A percentile compares a stretch with the other conserved stretches of the same genome.
phyloP scores from a whole-genome alignment of 2,888 invertebrate genomes.

The Drosophila tripunctata region DNA sequence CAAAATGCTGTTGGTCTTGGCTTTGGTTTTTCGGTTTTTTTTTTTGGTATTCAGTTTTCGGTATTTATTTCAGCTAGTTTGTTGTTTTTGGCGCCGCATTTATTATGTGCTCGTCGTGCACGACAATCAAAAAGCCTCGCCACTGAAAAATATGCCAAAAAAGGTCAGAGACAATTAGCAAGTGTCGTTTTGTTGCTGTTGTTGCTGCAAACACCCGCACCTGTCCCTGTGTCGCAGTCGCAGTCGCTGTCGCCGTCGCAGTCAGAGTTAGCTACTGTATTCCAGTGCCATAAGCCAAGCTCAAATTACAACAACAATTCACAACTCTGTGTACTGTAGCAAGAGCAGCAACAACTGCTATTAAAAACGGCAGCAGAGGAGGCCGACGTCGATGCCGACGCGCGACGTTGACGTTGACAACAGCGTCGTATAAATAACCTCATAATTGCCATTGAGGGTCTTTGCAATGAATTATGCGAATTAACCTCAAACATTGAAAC shows the following conservation, averaged over 20 bases:
- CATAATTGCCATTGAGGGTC: conserved; percentile 77
- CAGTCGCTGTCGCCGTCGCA: conserved; percentile 16
- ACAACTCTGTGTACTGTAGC: conserved; percentile 20
- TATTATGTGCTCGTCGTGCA: conserved; percentile 55
- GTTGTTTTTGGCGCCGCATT: conserved; percentile 46
- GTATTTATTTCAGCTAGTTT: conserved; percentile 44
- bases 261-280: conserved; percentile 17
- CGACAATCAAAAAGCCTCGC: conserved; percentile 52
- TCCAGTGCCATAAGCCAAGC: conserved; percentile 64
- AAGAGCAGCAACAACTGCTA: conserved; percentile 22
- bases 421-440: conserved; percentile 66
- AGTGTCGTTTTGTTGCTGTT: conserved; percentile 61
- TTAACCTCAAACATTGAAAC: conserved; percentile 72
- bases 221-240: conserved; percentile 24
- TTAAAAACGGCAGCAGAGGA: conserved; percentile 44
- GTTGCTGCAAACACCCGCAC: conserved; percentile 59
- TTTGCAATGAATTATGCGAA: conserved; percentile 80
- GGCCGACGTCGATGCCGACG: conserved; percentile 51
- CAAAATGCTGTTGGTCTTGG: not conserved
- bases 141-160: conserved; percentile 68
- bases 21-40: conserved; percentile 1
- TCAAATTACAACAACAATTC: conserved; percentile 44
- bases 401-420: conserved; percentile 1
- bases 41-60: conserved; percentile 22
- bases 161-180: conserved; percentile 77